phyloP scores from a whole-genome alignment of 64 coral and sea anemone species.

The Actinia equina region DNA sequence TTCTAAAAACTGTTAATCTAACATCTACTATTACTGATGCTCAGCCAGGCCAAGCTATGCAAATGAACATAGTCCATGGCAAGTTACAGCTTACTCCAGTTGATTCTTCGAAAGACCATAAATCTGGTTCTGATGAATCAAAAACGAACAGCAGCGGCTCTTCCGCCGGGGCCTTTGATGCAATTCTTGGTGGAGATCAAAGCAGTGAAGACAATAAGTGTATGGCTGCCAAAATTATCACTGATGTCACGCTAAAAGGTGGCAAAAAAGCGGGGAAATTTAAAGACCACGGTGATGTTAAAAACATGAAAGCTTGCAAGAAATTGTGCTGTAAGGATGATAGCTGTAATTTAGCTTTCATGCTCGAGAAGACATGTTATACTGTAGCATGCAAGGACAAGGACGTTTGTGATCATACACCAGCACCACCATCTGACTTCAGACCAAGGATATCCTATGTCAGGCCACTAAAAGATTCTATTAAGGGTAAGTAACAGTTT shows the following conservation, averaged over 20 bases:
- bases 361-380: conserved; percentile 88
- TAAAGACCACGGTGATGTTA: conserved; percentile 79
- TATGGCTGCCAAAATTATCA: conserved; percentile 47
- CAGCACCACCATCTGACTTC: conserved; percentile 75
- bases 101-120: conserved; percentile 13
- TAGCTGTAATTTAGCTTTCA: conserved; percentile 76
- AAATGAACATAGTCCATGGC: conserved; percentile 75
- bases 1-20: conserved; percentile 1
- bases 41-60: conserved; percentile 79
- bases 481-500: not conserved
- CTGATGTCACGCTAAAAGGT: conserved; percentile 83
- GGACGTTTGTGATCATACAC: conserved; percentile 79
- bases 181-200: conserved; percentile 49
- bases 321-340: conserved; percentile 70
- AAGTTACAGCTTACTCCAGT: conserved; percentile 76
- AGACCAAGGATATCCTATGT: conserved; percentile 86
- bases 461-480: conserved; percentile 39
- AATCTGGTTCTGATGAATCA: not conserved
- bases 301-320: conserved; percentile 71
- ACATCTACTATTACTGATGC: conserved; percentile 66
- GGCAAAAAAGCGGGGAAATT: conserved; percentile 85
- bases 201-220: conserved; percentile 42
- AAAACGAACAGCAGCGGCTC: not conserved
- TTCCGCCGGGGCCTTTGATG: conserved; percentile 36
- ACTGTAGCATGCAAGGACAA: conserved; percentile 79